Evolutionary conservation across 2,888 invertebrate genomes (phyloP).

Genomic region (Dryadula phaetusa): DNA sequence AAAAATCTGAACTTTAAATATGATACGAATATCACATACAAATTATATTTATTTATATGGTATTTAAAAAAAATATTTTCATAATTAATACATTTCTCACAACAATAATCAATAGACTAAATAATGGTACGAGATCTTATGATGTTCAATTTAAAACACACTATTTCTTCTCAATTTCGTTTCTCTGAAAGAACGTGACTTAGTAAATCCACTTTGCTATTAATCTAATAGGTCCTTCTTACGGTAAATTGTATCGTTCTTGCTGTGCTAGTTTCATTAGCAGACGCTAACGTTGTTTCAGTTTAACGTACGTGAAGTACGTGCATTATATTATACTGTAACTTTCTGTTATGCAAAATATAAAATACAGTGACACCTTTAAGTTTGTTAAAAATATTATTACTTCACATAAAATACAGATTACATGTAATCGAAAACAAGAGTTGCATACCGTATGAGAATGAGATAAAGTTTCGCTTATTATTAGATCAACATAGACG

Average conservation of each 20-base stretch:
- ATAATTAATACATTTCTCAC: too few species aligned
- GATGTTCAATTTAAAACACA: constrained; percentile 58
- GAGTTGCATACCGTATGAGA: constrained; percentile 79
- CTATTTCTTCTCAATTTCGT: constrained; percentile 63
- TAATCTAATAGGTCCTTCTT: constrained; percentile 62
- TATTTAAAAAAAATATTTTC: neutral
- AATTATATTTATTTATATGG: neutral
- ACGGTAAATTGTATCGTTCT: constrained; percentile 48
- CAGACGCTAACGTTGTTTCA: constrained; percentile 27
- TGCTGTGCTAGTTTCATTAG: constrained; percentile 32
- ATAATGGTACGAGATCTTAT: constrained; percentile 48
- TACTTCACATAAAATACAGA: constrained; percentile 55
- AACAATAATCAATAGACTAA: constrained; percentile 34
- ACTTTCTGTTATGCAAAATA: constrained; percentile 8
- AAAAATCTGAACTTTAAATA: neutral
- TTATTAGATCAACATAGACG: constrained; percentile 78
- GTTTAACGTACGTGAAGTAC: constrained; percentile 13
- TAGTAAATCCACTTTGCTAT: constrained; percentile 66
- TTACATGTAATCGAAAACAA: constrained; percentile 66
- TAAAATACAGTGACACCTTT: constrained; percentile 13
- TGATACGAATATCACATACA: too few species aligned
- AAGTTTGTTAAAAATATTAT: constrained; percentile 33
- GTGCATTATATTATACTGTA: constrained; percentile 7
- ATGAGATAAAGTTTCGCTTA: constrained; percentile 77
- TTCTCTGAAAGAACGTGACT: constrained; percentile 66